phyloP scores from a whole-genome alignment of 2,888 invertebrate genomes.

The Cyrtodaria siliqua region DNA sequence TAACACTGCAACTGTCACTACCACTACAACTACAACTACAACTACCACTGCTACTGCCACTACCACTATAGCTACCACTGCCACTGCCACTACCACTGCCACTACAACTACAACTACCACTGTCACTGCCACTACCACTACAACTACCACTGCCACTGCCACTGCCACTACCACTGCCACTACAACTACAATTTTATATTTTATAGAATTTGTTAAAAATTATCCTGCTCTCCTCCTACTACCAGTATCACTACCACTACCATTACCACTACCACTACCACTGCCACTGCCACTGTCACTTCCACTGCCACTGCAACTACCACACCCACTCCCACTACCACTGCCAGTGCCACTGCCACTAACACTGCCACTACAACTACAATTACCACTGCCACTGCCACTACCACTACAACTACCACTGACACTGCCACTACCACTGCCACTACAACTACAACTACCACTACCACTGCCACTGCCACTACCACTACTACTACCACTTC shows the following conservation, averaged over 20 bases:
- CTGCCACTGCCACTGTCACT: conserved; percentile 2
- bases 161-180: neutral
- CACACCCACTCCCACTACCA: conserved; percentile 6
- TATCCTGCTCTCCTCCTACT: no score
- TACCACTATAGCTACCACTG: conserved; percentile 2
- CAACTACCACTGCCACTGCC: conserved; percentile 1
- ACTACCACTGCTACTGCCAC: conserved; percentile 8
- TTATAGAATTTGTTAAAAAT: no score
- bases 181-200: neutral
- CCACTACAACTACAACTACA: conserved; percentile 10
- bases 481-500: conserved; percentile 13
- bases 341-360: conserved; percentile 11
- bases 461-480: conserved; percentile 15
- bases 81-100: conserved; percentile 8
- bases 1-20: conserved; percentile 2
- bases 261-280: neutral
- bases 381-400: conserved; percentile 12
- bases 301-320: conserved; percentile 10
- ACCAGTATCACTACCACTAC: no score
- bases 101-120: neutral
- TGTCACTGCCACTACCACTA: neutral
- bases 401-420: conserved; percentile 5
- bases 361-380: conserved; percentile 10
- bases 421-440: conserved; percentile 7
- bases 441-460: conserved; percentile 9